Evolutionary conservation across 2,888 invertebrate species (phyloP), one percentile per base, ranked within the genome.

Genomic region (Steinernema scapterisci): DNA sequence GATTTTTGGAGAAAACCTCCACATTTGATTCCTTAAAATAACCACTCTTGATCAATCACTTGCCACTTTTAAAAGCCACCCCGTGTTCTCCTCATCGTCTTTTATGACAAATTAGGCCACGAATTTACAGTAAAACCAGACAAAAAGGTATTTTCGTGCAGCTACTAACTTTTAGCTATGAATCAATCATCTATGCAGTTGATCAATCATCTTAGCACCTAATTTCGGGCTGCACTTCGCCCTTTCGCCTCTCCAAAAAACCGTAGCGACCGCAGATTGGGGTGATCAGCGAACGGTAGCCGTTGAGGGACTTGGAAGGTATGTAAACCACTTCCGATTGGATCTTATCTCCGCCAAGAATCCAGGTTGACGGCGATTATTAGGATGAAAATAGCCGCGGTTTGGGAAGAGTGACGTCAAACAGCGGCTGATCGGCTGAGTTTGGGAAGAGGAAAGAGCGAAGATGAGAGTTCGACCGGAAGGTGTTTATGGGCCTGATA

Each of bases 381-480:
- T 25, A 63, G 31, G 9, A 38, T 63, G 38, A 63, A 63, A 63
- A 63, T 63, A 63, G 63, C 6, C 5, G 2, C 38, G 9, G 9
- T 38, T n/a, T n/a, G n/a, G n/a, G n/a, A n/a, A n/a, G n/a, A n/a
- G 9, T 38, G 38, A 38, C 38, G 38, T 38, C 38, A 38, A 38
- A 38, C 38, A 6, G 38, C 38, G 38, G 38, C 38, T 38, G 38
- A 38, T 38, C 38, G 38, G 9, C 52, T 52, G 21, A 23, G 52
- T 21, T 52, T 52, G 21, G 16, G 23, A 52, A n/a, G n/a, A n/a
- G 21, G 23, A 23, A 11, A 25, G 63, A 31, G 5, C 9, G 25
- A 63, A 63, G 63, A 16, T 31, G 21, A 63, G 27, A 16, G 63
- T 31, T 38, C 63, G n/a, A 63, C 63, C 63, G 63, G 63, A 63